Percentiles rank a stretch among this genome's conserved stretches.
Evolutionary conservation across 2,888 invertebrate species (phyloP).

Genomic region (Platycnemis pennipes): DNA sequence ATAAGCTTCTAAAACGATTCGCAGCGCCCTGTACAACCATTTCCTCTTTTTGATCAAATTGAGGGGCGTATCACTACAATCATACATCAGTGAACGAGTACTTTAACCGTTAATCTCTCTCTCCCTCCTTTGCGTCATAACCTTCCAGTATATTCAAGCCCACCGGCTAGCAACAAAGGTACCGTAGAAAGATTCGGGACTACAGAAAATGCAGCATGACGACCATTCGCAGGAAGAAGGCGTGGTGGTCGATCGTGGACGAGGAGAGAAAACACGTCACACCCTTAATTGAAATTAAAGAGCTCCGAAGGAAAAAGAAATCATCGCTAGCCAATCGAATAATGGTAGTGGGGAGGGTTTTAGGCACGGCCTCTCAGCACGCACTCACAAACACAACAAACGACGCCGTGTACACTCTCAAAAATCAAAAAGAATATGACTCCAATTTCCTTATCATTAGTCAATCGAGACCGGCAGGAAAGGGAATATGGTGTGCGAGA

Average conservation of each 20-base stretch:
- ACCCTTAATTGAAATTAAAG: background rate
- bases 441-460: constrained; percentile 27
- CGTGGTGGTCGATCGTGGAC: background rate
- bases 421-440: background rate
- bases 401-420: background rate
- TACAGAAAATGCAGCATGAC: background rate
- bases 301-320: background rate
- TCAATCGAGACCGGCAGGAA: background rate
- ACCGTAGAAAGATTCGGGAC: background rate
- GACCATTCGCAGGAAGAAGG: background rate
- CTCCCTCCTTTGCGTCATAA: no score
- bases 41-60: no score
- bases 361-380: background rate
- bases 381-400: background rate
- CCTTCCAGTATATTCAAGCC: background rate
- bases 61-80: no score
- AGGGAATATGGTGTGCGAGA: background rate
- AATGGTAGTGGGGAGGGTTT: background rate
- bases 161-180: background rate
- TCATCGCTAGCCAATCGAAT: background rate
- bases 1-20: no score
- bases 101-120: no score
- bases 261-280: background rate
- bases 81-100: no score
- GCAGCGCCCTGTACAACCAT: no score